Base-by-base conservation (phyloP, 2,113 vertebrate species). In the Lipophrys pholis region DNA sequence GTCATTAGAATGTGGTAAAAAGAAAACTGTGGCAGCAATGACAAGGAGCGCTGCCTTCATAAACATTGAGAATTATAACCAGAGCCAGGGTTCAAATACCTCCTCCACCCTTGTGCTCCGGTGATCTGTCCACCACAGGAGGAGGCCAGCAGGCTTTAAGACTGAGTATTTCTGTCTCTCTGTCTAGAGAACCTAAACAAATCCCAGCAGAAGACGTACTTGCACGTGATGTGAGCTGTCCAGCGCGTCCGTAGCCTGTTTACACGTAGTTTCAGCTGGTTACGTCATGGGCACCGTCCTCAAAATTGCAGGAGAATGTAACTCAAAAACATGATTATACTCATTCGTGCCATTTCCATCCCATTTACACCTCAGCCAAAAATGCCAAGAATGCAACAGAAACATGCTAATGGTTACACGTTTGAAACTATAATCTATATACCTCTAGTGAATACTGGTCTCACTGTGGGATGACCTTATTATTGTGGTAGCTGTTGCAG, bases 331-430 rank as follows among this genome's bases (percentile, higher is more conserved):
- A 73, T 38, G 52, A 90, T 85, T 76, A 84, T 53, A 86, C 16
- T 74, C 58, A 77, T 59, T 69, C 88, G 65, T 60, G 74, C 36
- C 65, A 63, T 69, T 81, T 68, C 83, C 68, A 76, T 73, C 41
- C 46, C 17, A 36, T 73, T 74, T 50, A 67, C 30, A 66, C 56
- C 52, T 14, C 16, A 42, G 63, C 43, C 42, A 38, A 73, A 85
- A 87, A 92, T 86, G 72, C 17, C 17, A 80, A 62, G 86, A 89
- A 92, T 89, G 84, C 62, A 41, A 35, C 46, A 75, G 55, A 87
- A 75, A 67, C 58, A 57, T 76, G 69, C 82, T 76, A 41, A 88
- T 40, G 41, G 74, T 3, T 59, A 42, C 42, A 50, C 65, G 72
- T 84, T 76, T 79, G 70, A 17, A 80, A 78, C 69, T 80, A 49